Conservation (phyloP, 2,797 vertebrate species). For the Diplodus sargus region DNA sequence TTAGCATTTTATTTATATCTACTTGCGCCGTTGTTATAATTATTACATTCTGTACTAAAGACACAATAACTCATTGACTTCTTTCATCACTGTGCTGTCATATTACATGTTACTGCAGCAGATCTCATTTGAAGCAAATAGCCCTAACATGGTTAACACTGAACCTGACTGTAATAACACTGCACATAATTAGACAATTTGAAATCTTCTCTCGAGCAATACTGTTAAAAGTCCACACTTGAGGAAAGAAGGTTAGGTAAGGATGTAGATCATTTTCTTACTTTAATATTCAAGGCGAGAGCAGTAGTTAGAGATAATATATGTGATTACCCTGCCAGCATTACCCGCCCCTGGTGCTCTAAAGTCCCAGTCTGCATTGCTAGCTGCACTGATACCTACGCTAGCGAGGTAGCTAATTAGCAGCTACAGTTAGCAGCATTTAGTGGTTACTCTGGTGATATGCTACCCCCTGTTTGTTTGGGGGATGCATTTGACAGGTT, state of each 20-base stretch:
- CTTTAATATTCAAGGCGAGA: constrained; percentile 10
- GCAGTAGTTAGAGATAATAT: neutral
- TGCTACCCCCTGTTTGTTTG: no score
- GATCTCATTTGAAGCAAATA: constrained; percentile 24
- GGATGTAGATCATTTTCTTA: neutral
- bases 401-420: no score
- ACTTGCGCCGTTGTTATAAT: neutral
- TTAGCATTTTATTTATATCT: neutral
- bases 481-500: no score
- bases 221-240: neutral
- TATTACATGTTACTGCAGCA: constrained; percentile 5
- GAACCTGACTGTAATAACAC: constrained; percentile 14
- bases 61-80: neutral
- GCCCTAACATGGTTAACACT: neutral
- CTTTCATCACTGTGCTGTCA: constrained; percentile 3
- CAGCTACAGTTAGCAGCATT: no score
- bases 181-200: constrained; percentile 14
- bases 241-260: constrained; percentile 6
- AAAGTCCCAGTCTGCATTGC: no score
- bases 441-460: no score
- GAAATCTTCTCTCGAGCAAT: constrained; percentile 12
- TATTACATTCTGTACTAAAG: neutral
- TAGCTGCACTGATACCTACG: no score
- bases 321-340: neutral
- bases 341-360: no score